Percentiles rank a stretch among this genome's conserved stretches.
phyloP scores from a whole-genome alignment of 2,113 vertebrate species.

The Plecotus auritus region DNA sequence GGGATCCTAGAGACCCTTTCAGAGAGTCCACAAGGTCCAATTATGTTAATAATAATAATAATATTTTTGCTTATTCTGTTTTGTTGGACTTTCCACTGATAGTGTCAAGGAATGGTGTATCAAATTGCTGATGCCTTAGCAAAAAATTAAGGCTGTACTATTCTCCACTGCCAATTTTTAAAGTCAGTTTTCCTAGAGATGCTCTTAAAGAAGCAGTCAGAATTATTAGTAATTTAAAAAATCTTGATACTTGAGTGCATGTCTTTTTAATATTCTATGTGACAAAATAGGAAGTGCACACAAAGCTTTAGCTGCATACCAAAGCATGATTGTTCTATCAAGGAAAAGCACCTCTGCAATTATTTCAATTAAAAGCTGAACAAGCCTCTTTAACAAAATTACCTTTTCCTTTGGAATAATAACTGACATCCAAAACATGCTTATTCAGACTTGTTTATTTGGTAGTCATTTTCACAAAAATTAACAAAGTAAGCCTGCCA shows the following conservation, averaged over 20 bases:
- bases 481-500: neutral
- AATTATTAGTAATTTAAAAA: neutral
- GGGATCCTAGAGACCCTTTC: neutral
- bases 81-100: neutral
- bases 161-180: neutral
- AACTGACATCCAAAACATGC: neutral
- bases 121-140: neutral
- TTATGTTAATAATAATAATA: neutral
- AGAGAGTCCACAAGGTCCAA: neutral
- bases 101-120: neutral
- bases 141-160: neutral
- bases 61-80: neutral
- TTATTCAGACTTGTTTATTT: neutral
- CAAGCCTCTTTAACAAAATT: neutral
- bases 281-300: neutral
- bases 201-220: neutral
- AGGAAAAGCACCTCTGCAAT: neutral
- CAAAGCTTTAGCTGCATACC: neutral
- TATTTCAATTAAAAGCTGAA: neutral
- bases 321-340: neutral
- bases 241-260: neutral
- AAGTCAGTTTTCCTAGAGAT: neutral
- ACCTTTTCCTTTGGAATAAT: conserved; percentile 32
- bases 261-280: neutral
- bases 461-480: conserved; percentile 10